Base-by-base conservation (phyloP, 2,113 vertebrate genomes). In the Theropithecus gelada region DNA sequence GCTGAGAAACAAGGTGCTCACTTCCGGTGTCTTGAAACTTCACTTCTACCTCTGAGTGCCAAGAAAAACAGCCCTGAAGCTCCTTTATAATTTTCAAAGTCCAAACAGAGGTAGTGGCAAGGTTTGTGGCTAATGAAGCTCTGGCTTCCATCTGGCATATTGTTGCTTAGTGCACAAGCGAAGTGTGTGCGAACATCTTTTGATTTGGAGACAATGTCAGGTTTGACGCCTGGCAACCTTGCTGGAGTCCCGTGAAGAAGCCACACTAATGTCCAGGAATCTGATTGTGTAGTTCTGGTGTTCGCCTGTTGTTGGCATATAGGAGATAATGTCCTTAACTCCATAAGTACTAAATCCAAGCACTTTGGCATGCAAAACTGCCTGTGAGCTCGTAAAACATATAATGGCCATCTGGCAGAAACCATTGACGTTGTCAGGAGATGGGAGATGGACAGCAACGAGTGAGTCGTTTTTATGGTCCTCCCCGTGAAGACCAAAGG, bases 261-360 rank as follows among this genome's bases (percentile, higher is more conserved):
- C 38, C 1, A 11, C 20, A 27, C 78, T 13, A 20, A 89, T 75
- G 68, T 61, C 23, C 14, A 2, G 6, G 94, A 94, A 57, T 94
- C 40, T 13, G 38, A 97, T 25, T 1, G 79, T 57, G 73, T 25
- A 17, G 75, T 55, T 80, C 73, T 32, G 0, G 6, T 91, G 93
- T 96, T 48, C 93, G 68, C 43, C 97, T 96, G 93, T 95, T 52
- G 89, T 98, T 98, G 97, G 92, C 97, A 96, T 97, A 96, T 97
- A 95, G 95, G 92, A 95, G 94, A 93, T 96, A 97, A 98, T 98
- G 96, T 98, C 96, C 90, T 96, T 64, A 95, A 94, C 32, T 32
- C 96, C 94, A 43, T 98, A 97, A 98, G 98, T 75, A 96, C 88
- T 97, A 97, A 98, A n/a, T 88, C 95, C 96, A 97, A 98, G 97